These are phyloP conservation scores for Propsilocerus akamusi DNA, from an alignment of 1,140 invertebrate species.

Conservation along the genomic window DNA sequence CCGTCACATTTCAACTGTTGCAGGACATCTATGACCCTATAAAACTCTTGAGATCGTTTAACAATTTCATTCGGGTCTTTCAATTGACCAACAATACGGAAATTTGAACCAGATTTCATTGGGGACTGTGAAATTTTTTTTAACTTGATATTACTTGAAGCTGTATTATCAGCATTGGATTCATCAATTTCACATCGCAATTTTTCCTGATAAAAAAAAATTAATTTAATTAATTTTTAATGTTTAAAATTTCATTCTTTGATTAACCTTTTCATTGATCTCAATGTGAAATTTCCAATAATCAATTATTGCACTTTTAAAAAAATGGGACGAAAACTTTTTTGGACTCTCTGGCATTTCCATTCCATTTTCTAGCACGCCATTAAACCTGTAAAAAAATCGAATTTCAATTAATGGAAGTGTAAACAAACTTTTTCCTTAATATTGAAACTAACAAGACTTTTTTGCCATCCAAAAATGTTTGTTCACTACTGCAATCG, in stretches of 20 bases:
- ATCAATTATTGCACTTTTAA: not conserved
- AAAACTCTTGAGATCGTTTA: not conserved
- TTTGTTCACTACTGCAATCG: constrained; percentile 29
- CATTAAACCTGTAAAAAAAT: not conserved
- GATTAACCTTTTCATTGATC: not conserved
- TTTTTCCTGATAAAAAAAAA: too few relatives aligned
- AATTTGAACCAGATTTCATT: too few relatives aligned
- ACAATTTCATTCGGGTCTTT: constrained; percentile 2
- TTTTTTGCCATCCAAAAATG: constrained; percentile 12
- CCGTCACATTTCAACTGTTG: not conserved
- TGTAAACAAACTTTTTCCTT: too few relatives aligned
- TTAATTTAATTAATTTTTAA: too few relatives aligned
- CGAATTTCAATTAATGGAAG: not conserved
- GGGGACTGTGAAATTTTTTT: too few relatives aligned
- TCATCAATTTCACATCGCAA: too few relatives aligned
- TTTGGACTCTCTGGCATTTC: not conserved
- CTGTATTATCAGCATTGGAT: too few relatives aligned
- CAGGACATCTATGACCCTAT: constrained; percentile 4
- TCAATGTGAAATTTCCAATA: constrained; percentile 1
- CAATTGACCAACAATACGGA: not conserved
- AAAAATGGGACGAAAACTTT: not conserved
- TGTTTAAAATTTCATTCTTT: not conserved
- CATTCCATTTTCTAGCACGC: not conserved
- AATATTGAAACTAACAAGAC: constrained; percentile 5
- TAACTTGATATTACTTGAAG: too few relatives aligned